Evolutionary conservation across 2,888 invertebrate genomes (phyloP), one percentile per base, ranked within the genome.

Genomic region (Hirtodrosophila duncani): DNA sequence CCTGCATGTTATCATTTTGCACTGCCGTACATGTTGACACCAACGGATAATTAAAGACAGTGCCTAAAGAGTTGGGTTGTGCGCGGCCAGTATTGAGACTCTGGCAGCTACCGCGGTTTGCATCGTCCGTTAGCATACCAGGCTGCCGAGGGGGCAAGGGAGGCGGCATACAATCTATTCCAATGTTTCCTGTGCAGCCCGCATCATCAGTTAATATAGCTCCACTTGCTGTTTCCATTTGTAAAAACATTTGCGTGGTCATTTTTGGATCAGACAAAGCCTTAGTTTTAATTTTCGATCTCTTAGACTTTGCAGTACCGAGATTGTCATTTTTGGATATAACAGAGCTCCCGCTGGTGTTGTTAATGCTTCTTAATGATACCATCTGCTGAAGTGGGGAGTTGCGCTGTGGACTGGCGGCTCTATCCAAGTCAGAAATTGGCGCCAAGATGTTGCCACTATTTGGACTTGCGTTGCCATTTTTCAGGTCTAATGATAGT

Each of bases 131-230:
- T 81, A 87, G 67, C 85, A 87, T 85, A 41, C 88, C 88, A 7
- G 88, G 88, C 75, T 89, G 88, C 67, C 91, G 88, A 13, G 91
- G 91, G 46, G 91, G 91, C 71, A 91, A 84, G 17, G 91, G 91
- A 64, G 91, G 91, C 46, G 89, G 89, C 67, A 84, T 67, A 66
- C 68, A 67, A 13, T 75, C 72, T 6, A 59, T 48, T 30, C 67
- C 79, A 3, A 72, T 21, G 0, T 16, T 37, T 13, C 45, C 52
- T 6, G 21, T 30, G 24, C 42, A 38, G 5, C 62, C 36, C 0
- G 59, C 80, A 27, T 63, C 59, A 4, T 52, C 29, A 3, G n/a
- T n/a, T n/a, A n/a, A n/a, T n/a, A n/a, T n/a, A n/a, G 42, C 14
- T 29, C 38, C 43, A 24, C 46, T 37, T 10, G 63, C 60, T 34